Percentiles rank a stretch among this genome's conserved stretches.
These are phyloP conservation scores for Scolopax bukidnonensis DNA, from an alignment of 2,797 vertebrate genomes.

Conservation along the genomic window DNA sequence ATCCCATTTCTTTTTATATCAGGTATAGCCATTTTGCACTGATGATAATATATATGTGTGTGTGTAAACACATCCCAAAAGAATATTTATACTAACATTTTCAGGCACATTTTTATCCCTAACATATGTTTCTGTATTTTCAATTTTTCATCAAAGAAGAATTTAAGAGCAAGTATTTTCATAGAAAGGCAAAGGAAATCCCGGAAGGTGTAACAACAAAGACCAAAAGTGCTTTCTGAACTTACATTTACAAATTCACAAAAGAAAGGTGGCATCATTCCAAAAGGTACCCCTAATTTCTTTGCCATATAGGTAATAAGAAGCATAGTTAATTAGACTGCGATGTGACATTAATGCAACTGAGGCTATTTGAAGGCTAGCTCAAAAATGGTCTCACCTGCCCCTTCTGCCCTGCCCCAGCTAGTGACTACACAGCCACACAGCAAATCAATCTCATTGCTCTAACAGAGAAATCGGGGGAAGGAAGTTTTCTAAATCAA, in stretches of 20 bases:
- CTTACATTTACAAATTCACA: background rate
- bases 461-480: fast-evolving
- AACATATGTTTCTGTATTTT: background rate
- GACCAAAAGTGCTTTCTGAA: background rate
- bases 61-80: background rate
- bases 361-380: background rate
- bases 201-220: background rate
- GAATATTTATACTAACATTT: background rate
- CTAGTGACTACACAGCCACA: background rate
- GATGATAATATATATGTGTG: too few species aligned
- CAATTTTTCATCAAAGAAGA: background rate
- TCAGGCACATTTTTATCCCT: background rate
- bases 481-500: background rate
- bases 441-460: fast-evolving
- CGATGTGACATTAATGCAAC: background rate
- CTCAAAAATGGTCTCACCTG: background rate
- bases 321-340: background rate
- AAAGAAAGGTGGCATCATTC: background rate
- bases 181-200: background rate
- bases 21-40: too few species aligned
- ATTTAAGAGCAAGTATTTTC: background rate
- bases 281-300: background rate
- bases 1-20: background rate
- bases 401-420: background rate
- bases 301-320: background rate